A percentile compares a stretch with the other conserved stretches of the same genome.
Evolutionary conservation across 2,113 vertebrate genomes (phyloP).

Genomic region (Eleginops maclovinus): DNA sequence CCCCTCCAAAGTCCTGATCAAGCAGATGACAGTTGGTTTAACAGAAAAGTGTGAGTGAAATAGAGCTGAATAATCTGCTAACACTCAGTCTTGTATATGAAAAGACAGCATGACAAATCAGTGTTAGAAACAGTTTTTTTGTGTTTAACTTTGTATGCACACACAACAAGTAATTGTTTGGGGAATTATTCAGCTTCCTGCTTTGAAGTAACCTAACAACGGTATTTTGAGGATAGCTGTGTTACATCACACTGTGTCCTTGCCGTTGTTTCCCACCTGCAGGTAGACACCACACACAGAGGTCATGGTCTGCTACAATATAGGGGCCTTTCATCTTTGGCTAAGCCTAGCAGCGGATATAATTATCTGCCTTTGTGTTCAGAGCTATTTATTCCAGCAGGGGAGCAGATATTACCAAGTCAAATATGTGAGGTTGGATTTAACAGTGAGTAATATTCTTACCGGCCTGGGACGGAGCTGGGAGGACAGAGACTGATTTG

Average conservation of each 20-base stretch:
- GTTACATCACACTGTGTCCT: slow-evolving; percentile 64
- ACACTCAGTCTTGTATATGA: slow-evolving; percentile 9
- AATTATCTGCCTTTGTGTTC: slow-evolving; percentile 79
- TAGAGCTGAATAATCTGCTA: slow-evolving; percentile 37
- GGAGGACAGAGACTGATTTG: slow-evolving; percentile 63
- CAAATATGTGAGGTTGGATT: slow-evolving; percentile 75
- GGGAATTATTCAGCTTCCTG: background rate
- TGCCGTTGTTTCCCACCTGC: slow-evolving; percentile 66
- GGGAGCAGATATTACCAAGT: slow-evolving; percentile 79
- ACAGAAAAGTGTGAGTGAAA: slow-evolving; percentile 14
- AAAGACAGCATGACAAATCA: slow-evolving; percentile 31
- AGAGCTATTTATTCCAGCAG: slow-evolving; percentile 65
- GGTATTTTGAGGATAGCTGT: slow-evolving; percentile 53
- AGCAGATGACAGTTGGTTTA: background rate
- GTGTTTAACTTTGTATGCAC: background rate
- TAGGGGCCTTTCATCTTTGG: slow-evolving; percentile 63
- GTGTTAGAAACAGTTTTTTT: background rate
- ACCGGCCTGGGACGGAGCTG: slow-evolving; percentile 46
- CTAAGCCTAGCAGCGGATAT: slow-evolving; percentile 64
- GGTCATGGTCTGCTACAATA: slow-evolving; percentile 63
- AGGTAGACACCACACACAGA: slow-evolving; percentile 54
- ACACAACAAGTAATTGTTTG: slow-evolving; percentile 23
- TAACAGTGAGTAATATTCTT: slow-evolving; percentile 69
- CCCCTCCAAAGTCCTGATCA: background rate
- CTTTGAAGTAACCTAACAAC: slow-evolving; percentile 35